Evolutionary conservation across 2,113 vertebrate species (phyloP).

Genomic region (Chloropsis cyanopogon): DNA sequence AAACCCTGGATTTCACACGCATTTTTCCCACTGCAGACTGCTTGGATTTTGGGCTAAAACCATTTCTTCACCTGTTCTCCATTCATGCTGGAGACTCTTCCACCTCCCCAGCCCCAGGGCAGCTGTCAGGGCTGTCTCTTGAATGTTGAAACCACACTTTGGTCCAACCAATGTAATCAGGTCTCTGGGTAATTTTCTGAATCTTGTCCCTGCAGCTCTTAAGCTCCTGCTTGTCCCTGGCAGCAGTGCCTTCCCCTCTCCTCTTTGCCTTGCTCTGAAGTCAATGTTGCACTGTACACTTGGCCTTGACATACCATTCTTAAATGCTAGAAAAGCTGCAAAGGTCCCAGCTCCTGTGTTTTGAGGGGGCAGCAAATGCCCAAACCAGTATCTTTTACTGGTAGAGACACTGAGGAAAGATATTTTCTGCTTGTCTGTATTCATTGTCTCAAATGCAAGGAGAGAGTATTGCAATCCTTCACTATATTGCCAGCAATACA

Average conservation of each 20-base stretch:
- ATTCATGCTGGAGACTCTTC: not conserved
- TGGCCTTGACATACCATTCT: not conserved
- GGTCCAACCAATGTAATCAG: not conserved
- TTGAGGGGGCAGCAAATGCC: not conserved
- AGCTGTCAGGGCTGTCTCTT: not conserved
- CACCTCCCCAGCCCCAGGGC: fast-evolving
- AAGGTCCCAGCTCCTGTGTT: not conserved
- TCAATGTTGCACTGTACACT: not conserved
- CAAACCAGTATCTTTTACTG: not conserved
- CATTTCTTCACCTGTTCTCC: not conserved
- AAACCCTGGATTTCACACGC: not conserved
- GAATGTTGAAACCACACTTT: not conserved
- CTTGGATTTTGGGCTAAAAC: not conserved
- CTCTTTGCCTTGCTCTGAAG: not conserved
- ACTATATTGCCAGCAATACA: not conserved
- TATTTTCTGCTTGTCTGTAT: not conserved
- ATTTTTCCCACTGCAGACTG: not conserved
- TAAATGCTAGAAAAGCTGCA: not conserved
- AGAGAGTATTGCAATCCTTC: not conserved
- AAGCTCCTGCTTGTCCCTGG: not conserved
- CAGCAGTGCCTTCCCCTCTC: not conserved
- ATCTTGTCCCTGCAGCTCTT: not conserved
- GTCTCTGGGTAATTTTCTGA: not conserved
- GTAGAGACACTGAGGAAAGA: not conserved
- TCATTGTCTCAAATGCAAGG: not conserved